Evolutionary conservation across 2,797 vertebrate species (phyloP).

Genomic region (Carcharodon carcharias): DNA sequence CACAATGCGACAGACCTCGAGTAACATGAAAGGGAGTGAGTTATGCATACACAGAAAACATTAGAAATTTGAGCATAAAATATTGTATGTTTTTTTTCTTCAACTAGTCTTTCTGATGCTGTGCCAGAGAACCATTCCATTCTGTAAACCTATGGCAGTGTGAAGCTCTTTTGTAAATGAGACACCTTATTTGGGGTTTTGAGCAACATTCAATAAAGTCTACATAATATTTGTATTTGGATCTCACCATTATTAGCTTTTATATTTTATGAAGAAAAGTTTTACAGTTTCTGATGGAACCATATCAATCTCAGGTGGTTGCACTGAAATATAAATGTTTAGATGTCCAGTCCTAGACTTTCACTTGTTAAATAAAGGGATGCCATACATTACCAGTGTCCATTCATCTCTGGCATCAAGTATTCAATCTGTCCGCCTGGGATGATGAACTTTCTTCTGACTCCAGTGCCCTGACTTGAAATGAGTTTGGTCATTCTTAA

Average conservation of each 20-base stretch:
- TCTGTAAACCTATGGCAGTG: constrained; percentile 66
- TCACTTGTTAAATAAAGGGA: constrained; percentile 48
- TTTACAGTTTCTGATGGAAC: background rate
- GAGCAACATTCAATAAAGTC: constrained; percentile 88
- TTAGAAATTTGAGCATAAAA: constrained; percentile 39
- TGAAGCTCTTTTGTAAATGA: constrained; percentile 85
- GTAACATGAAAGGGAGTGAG: constrained; percentile 47
- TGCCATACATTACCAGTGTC: background rate
- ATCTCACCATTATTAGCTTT: constrained; percentile 47
- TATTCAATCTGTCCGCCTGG: background rate
- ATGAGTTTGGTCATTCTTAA: background rate
- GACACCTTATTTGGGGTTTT: constrained; percentile 73
- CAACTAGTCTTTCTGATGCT: constrained; percentile 64
- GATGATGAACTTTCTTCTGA: background rate
- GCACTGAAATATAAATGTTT: constrained; percentile 36
- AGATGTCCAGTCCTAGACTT: constrained; percentile 53
- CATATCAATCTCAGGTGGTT: background rate
- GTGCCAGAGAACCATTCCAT: constrained; percentile 85
- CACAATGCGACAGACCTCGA: constrained; percentile 66
- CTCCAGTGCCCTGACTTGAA: background rate
- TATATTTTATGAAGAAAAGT: background rate
- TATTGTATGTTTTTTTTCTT: constrained; percentile 50
- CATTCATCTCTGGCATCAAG: background rate
- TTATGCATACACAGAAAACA: constrained; percentile 43
- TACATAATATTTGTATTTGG: constrained; percentile 83